A percentile compares a stretch with the other conserved stretches of the same genome.
Conservation (phyloP, 2,797 vertebrate species). For the Rachycentron canadum region DNA sequence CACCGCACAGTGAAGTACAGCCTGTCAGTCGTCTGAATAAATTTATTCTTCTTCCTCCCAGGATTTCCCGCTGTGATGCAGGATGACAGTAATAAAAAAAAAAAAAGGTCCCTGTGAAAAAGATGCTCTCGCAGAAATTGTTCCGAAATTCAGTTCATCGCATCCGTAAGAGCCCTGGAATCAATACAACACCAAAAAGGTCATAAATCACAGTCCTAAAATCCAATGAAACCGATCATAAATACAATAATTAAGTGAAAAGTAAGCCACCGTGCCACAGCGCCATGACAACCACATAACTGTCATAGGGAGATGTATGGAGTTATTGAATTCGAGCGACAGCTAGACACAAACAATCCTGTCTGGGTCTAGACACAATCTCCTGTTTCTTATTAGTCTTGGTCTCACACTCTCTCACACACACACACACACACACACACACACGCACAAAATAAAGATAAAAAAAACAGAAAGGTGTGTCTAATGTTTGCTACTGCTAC, state of each 20-base stretch:
- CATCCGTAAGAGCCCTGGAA: slow-evolving; percentile 5
- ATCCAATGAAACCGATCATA: slow-evolving; percentile 6
- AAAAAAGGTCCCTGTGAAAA: not conserved
- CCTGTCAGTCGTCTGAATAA: too few relatives aligned
- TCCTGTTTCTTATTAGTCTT: slow-evolving; percentile 20
- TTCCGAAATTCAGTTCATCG: not conserved
- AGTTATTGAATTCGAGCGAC: slow-evolving; percentile 43
- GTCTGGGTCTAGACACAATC: slow-evolving; percentile 9
- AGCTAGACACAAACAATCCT: slow-evolving; percentile 51
- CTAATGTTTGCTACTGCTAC: not conserved
- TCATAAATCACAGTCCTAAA: slow-evolving; percentile 6
- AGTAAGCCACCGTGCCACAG: not conserved
- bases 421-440: slow-evolving; percentile 2
- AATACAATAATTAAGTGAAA: slow-evolving; percentile 23
- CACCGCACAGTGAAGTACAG: too few relatives aligned
- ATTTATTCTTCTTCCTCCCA: not conserved
- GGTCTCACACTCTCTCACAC: not conserved
- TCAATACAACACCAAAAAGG: slow-evolving; percentile 13
- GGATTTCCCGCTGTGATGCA: not conserved
- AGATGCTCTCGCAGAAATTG: not conserved
- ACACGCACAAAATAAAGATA: not conserved
- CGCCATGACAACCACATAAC: slow-evolving; percentile 7
- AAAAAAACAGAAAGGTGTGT: not conserved
- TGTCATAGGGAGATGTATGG: slow-evolving; percentile 27
- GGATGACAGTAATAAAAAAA: not conserved